These are phyloP conservation scores for Streblospio benedicti DNA, from an alignment of 1,140 invertebrate genomes.

Conservation along the genomic window DNA sequence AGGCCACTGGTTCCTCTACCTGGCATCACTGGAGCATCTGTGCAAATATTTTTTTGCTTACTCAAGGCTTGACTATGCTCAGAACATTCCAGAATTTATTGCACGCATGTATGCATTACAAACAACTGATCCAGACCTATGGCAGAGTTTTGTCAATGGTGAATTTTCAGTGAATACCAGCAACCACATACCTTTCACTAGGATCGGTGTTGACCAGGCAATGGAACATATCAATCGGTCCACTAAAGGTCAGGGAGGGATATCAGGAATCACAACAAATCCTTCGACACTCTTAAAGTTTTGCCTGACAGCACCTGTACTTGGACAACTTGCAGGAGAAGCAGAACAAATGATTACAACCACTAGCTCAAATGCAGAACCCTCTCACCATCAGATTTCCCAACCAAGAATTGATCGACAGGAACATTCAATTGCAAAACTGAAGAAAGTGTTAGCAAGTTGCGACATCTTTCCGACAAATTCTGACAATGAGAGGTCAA, in stretches of 20 bases:
- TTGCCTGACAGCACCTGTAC: neutral
- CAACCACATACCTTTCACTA: neutral
- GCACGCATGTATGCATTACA: neutral
- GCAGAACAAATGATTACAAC: slow-evolving; percentile 1
- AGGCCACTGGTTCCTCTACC: neutral
- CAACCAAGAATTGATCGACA: neutral
- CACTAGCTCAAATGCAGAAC: neutral
- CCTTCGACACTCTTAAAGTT: slow-evolving; percentile 2
- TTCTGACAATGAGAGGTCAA: no score
- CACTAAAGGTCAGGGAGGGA: slow-evolving; percentile 5
- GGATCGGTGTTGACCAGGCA: slow-evolving; percentile 2
- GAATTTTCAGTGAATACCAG: slow-evolving; percentile 2
- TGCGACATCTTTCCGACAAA: neutral
- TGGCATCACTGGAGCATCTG: neutral
- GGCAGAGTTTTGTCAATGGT: neutral
- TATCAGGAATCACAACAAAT: slow-evolving; percentile 2
- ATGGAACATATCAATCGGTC: slow-evolving; percentile 1
- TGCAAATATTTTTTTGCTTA: neutral
- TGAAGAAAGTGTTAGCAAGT: no score
- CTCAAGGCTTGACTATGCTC: neutral
- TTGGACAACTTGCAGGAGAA: neutral
- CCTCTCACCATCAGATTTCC: neutral
- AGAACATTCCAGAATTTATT: slow-evolving; percentile 1
- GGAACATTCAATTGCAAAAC: slow-evolving; percentile 4
- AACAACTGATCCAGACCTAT: neutral